Evolutionary conservation across 2,797 vertebrate species (phyloP), one percentile per base, ranked within the genome.

Genomic region (Buceros bicornis): DNA sequence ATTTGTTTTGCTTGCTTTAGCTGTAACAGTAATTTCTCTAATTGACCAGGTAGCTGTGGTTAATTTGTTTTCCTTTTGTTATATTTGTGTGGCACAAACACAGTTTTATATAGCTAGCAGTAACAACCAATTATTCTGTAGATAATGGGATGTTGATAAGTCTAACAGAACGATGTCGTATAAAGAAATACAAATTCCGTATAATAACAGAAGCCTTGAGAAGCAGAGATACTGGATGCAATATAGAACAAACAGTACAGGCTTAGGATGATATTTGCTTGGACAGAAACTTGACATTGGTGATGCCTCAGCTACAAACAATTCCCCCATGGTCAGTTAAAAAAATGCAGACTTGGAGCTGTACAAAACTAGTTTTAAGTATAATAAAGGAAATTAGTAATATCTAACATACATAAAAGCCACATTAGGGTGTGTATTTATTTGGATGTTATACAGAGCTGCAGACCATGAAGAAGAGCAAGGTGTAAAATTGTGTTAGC

Each of bases 1-100:
- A 25, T 86, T 71, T 51, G 11, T 51, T 88, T 85, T 73, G 10
- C 54, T 80, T 95, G 43, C n/a, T 82, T 85, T 83, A 37, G 11
- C 42, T 67, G 33, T 53, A 45, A 42, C 40, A 83, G n/a, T 71
- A 78, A 83, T 92, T 91, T 83, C 57, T 83, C 50, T 64, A 94
- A 86, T 15, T 90, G 80, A 74, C 28, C 12, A 62, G 18, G 21
- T 31, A 25, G 69, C 66, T 89, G 33, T 31, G 8, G 54, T 26
- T 92, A 58, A 82, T 89, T 90, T 89, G 54, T 79, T 93, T 95
- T 84, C 26, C 29, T 86, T 37, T 60, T 69, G 26, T 70, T 84
- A 79, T 84, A 51, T 84, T 90, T 69, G 29, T 51, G 29, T 33
- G 16, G 8, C 58, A 76, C 35, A 82, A 47, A 19, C 18, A 69